These are phyloP conservation scores for Plebejus argus DNA, from an alignment of 2,888 invertebrate genomes.

Conservation along the genomic window DNA sequence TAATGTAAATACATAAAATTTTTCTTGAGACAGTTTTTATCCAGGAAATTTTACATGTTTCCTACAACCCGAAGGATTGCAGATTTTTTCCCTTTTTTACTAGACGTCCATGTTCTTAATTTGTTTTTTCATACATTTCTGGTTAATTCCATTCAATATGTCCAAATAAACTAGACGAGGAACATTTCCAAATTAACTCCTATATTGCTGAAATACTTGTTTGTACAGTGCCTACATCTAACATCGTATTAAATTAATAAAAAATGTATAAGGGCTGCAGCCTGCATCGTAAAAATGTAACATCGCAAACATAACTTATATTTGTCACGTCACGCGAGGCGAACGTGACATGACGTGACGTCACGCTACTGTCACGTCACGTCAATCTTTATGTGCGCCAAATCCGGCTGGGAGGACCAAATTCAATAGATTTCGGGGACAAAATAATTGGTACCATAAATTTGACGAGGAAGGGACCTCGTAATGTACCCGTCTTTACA, in stretches of 20 bases:
- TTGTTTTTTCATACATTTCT: too few species aligned
- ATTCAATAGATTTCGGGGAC: constrained; percentile 1
- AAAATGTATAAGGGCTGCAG: background rate
- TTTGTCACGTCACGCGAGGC: constrained; percentile 31
- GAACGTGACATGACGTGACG: constrained; percentile 35
- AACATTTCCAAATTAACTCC: too few species aligned
- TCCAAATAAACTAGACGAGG: too few species aligned
- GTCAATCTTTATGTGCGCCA: constrained; percentile 1
- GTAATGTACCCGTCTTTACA: background rate
- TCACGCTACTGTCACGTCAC: constrained; percentile 34
- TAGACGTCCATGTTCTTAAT: too few species aligned
- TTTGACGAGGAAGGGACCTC: background rate
- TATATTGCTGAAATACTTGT: background rate
- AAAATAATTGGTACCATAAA: constrained; percentile 4
- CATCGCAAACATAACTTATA: background rate
- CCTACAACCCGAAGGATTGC: too few species aligned
- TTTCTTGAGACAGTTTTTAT: too few species aligned
- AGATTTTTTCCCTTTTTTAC: too few species aligned
- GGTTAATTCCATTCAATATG: too few species aligned
- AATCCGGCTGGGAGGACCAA: constrained; percentile 13
- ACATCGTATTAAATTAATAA: too few species aligned
- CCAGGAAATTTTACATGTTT: too few species aligned
- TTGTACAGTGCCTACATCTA: background rate
- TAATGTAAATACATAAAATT: too few species aligned
- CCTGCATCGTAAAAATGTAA: background rate